Evolutionary conservation across 2,888 invertebrate species (phyloP).

Genomic region (Cephus spinipes): DNA sequence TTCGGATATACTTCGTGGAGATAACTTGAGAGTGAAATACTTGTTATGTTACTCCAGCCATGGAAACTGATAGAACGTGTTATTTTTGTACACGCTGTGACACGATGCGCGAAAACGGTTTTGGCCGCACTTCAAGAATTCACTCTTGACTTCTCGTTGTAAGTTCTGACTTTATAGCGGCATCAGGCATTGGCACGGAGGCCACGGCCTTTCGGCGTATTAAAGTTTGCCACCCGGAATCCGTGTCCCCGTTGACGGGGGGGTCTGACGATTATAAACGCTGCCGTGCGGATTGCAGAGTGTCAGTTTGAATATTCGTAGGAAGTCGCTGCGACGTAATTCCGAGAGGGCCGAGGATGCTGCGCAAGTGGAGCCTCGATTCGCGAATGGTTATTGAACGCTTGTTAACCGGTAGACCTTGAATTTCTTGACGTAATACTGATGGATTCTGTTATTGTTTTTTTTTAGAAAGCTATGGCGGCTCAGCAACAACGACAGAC

Average conservation of each 20-base stretch:
- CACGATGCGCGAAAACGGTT: conserved; percentile 12
- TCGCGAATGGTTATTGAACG: conserved; percentile 48
- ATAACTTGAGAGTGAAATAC: neutral
- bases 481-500: conserved; percentile 85
- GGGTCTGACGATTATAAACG: conserved; percentile 35
- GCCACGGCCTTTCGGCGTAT: conserved; percentile 10
- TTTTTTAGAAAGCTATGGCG: conserved; percentile 66
- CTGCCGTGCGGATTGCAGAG: conserved; percentile 16
- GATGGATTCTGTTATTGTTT: conserved; percentile 5
- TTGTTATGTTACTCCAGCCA: neutral
- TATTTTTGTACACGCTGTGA: conserved; percentile 14
- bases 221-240: neutral
- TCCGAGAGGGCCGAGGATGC: conserved; percentile 23
- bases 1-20: neutral
- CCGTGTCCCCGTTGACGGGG: conserved; percentile 5
- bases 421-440: neutral
- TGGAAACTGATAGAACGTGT: conserved; percentile 1
- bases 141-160: conserved; percentile 12
- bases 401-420: conserved; percentile 8
- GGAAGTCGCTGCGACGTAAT: neutral
- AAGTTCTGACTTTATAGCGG: conserved; percentile 10
- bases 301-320: conserved; percentile 22
- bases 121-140: conserved; percentile 32
- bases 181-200: conserved; percentile 10
- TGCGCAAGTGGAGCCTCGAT: conserved; percentile 54